Percentiles rank a stretch among this genome's conserved stretches.
Conservation (phyloP, 2,113 vertebrate species). For the Cryptotis parvus region DNA sequence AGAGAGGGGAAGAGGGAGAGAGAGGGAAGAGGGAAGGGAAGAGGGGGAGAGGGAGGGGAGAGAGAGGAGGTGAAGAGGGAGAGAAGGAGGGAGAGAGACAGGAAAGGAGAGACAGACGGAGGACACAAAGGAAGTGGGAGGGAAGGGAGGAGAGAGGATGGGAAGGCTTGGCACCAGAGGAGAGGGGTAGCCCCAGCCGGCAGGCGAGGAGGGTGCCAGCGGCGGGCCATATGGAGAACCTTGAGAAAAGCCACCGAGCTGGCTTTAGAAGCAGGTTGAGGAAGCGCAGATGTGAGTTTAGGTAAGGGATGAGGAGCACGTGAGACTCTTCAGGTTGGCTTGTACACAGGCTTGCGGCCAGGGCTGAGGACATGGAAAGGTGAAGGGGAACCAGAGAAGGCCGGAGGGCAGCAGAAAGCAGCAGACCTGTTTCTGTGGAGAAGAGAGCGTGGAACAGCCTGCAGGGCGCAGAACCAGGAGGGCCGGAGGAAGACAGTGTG, state of each 20-base stretch:
- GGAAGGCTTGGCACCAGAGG: not conserved
- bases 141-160: no score
- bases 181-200: not conserved
- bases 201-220: not conserved
- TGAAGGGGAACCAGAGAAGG: not conserved
- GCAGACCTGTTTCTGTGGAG: not conserved
- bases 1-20: not conserved
- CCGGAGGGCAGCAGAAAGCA: not conserved
- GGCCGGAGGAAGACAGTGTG: not conserved
- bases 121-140: no score
- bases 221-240: not conserved
- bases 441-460: rapidly evolving
- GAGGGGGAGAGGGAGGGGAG: no score
- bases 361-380: not conserved
- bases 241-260: not conserved
- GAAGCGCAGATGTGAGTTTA: not conserved
- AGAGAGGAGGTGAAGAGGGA: no score
- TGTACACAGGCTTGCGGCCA: not conserved
- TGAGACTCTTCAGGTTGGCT: not conserved
- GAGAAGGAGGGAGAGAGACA: no score
- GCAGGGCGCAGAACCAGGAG: no score
- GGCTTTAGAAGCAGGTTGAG: not conserved
- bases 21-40: not conserved
- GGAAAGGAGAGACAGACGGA: no score
- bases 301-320: no score